Base-by-base conservation (phyloP, 2,797 vertebrate genomes). In the Macrochelys suwanniensis region DNA sequence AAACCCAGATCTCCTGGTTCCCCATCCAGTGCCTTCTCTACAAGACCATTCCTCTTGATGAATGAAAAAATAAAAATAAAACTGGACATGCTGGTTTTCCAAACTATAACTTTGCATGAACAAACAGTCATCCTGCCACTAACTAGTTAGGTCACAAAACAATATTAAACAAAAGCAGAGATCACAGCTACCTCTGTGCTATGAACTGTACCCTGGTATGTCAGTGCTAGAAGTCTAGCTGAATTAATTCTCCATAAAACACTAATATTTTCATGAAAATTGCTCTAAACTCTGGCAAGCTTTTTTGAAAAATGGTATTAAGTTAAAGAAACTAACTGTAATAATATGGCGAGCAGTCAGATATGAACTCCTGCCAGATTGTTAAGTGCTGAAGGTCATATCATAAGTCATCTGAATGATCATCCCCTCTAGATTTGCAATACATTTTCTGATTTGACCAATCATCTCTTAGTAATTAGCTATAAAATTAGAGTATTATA, bases 131-230 rank as follows among this genome's bases (percentile, higher is more conserved):
- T 83, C 33, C 37, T 9, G 3, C 1, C 42, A 26, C 21, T 23
- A 45, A 26, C 21, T 23, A 45, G 10, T 13, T 26, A 25, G 12
- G 71, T 42, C 13, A 1, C 42, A 11, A 82, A 80, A 68, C 81
- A 77, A 56, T 31, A 65, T 91, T 91, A 89, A 82, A 89, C 12
- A 15, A 45, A 47, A 12, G 25, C 47, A 78, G 68, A 81, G 25
- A 54, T 19, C 49, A 81, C 1, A 13, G 25, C 23, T 81, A 53
- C 12, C 77, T 74, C 51, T 45, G 37, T 61, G 28, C 53, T 59
- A 33, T 11, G 23, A 15, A 54, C 23, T 37, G 11, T 33, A 13
- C 33, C 54, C n/a, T 80, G 25, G 33, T 28, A 26, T 42, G 12
- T 37, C n/a, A 80, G 51, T 54, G 7, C n/a, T 80, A 80, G 21